Evolutionary conservation across 2,113 vertebrate species (phyloP).

Genomic region (Eublepharis macularius): DNA sequence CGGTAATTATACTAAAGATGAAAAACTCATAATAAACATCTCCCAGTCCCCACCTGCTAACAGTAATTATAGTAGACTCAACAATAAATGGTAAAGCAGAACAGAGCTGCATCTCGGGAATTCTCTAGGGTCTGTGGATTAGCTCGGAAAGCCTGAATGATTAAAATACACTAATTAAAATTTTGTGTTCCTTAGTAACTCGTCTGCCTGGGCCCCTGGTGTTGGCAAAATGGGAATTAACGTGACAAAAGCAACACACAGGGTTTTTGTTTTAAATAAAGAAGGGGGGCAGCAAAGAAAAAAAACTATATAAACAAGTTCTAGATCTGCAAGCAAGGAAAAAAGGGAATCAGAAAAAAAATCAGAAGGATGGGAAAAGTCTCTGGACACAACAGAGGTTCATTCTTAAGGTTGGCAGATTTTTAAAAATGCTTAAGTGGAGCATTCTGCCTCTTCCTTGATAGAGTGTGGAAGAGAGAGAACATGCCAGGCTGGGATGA

Average conservation of each 20-base stretch:
- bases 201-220: constrained; percentile 99
- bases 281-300: constrained; percentile 73
- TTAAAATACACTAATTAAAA: constrained; percentile 99
- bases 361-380: constrained; percentile 75
- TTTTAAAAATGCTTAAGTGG: constrained; percentile 47
- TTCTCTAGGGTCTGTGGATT: constrained; percentile 99
- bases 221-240: constrained; percentile 99
- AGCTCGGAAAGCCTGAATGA: constrained; percentile 99
- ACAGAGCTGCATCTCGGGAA: constrained; percentile 99
- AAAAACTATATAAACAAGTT: constrained; percentile 95
- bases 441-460: constrained; percentile 34
- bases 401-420: constrained; percentile 47
- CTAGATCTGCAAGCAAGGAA: constrained; percentile 59
- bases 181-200: constrained; percentile 99
- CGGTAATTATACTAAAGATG: constrained; percentile 99
- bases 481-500: constrained; percentile 22
- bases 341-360: constrained; percentile 62
- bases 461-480: constrained; percentile 20
- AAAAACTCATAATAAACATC: constrained; percentile 99
- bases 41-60: constrained; percentile 99
- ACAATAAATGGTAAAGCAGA: constrained; percentile 99
- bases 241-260: constrained; percentile 98
- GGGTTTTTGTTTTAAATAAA: constrained; percentile 95
- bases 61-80: constrained; percentile 99
- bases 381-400: constrained; percentile 52